These are phyloP conservation scores for Alosa alosa DNA, from an alignment of 2,113 vertebrate genomes.

Conservation along the genomic window DNA sequence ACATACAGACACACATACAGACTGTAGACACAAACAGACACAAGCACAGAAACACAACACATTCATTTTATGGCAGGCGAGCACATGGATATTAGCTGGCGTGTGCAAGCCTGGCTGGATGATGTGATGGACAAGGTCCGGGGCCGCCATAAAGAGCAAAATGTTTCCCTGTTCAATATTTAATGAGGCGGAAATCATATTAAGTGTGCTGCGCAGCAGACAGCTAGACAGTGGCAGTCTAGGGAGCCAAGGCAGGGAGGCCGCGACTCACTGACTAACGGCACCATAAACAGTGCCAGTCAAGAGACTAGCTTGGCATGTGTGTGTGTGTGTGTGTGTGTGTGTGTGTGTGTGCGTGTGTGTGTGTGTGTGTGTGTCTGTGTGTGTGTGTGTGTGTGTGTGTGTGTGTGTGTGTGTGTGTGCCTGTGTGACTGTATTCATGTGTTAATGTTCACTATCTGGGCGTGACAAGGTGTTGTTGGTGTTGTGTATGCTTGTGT, in stretches of 20 bases:
- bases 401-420: not conserved
- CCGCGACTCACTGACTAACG: too few species aligned
- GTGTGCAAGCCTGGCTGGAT: not conserved
- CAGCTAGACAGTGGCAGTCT: not conserved
- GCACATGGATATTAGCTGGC: too few species aligned
- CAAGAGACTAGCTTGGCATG: too few species aligned
- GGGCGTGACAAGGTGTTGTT: not conserved
- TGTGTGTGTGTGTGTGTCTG: too few species aligned
- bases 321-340: too few species aligned
- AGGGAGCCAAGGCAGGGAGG: not conserved
- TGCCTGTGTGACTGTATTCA: not conserved
- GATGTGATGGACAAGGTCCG: not conserved
- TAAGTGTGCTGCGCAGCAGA: not conserved
- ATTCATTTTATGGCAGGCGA: too few species aligned
- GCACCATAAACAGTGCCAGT: too few species aligned
- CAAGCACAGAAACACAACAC: not conserved
- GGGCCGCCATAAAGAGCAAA: not conserved
- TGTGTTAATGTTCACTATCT: not conserved
- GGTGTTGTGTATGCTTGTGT: not conserved
- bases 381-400: not conserved
- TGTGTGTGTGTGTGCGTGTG: too few species aligned
- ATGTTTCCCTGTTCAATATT: constrained; percentile 11
- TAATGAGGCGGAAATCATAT: constrained; percentile 10
- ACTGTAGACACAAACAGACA: too few species aligned
- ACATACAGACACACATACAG: too few species aligned